Evolutionary conservation across 1,140 invertebrate species (phyloP).

Genomic region (Gonatopus flavifemur): DNA sequence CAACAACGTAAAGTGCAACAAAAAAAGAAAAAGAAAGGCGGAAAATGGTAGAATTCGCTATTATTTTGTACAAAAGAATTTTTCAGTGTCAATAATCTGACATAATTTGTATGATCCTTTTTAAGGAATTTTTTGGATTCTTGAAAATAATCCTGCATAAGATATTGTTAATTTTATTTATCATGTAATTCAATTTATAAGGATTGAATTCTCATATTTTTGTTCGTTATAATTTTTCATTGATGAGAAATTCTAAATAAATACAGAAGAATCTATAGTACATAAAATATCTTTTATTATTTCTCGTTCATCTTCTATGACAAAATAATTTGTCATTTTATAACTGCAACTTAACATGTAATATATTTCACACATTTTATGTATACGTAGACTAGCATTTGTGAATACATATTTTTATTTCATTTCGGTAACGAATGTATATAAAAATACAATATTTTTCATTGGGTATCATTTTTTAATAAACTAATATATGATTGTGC

Average conservation of each 20-base stretch:
- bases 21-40: constrained; percentile 67
- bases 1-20: constrained; percentile 65
- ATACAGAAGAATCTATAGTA: constrained; percentile 22
- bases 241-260: constrained; percentile 16
- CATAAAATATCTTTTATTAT: constrained; percentile 47
- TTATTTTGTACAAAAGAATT: too few relatives aligned
- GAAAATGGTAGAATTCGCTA: constrained; percentile 58
- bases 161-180: too few relatives aligned
- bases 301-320: constrained; percentile 24
- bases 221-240: too few relatives aligned
- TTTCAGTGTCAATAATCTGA: too few relatives aligned
- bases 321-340: constrained; percentile 9
- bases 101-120: too few relatives aligned
- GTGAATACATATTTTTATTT: constrained; percentile 43
- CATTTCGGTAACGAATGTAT: constrained; percentile 46
- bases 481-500: constrained; percentile 29
- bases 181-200: too few relatives aligned
- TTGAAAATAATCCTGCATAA: too few relatives aligned
- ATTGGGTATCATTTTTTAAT: constrained; percentile 3
- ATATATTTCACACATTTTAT: constrained; percentile 49
- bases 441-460: constrained; percentile 53
- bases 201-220: too few relatives aligned
- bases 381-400: constrained; percentile 50
- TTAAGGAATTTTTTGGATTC: too few relatives aligned
- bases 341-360: constrained; percentile 43